Evolutionary conservation across 2,797 vertebrate genomes (phyloP), one percentile per base, ranked within the genome.

Genomic region (Adelosebastes latens): DNA sequence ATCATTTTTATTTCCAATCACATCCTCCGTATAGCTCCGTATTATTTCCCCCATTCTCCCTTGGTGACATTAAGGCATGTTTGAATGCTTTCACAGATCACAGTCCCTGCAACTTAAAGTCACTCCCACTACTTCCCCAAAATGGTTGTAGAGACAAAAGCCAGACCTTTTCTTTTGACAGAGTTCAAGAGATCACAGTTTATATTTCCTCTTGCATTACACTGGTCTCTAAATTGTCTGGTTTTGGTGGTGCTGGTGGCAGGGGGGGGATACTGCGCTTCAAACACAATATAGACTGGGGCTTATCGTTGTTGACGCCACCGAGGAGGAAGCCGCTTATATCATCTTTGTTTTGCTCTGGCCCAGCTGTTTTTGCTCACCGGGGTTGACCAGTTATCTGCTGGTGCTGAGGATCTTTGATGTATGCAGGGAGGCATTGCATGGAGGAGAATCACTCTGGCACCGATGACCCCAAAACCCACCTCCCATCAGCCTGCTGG

Each of bases 321-420:
- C 72, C 25, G 60, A 79, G 78, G 65, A 93, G 90, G 91, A 91
- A 89, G 77, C 76, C 10, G 74, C 90, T 94, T 91, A 85, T 93
- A 95, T 95, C 94, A 93, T 93, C 91, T 90, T 92, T 95, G 92
- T 94, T 94, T 93, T 94, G 88, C 79, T 90, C 62, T 20, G 32
- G 55, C 65, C 84, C 94, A 93, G 93, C 92, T 95, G 94, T 89
- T 94, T 92, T 78, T 72, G 87, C 91, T 94, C 87, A 88, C 59
- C 0, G 1, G 52, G 66, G 78, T 75, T 70, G 79, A 88, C 32
- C 83, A 63, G 85, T 81, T 91, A 93, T 94, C 93, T 92, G 81
- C 88, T 88, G 89, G 90, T 86, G 91, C 69, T 56, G 64, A 76
- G 59, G 72, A 79, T 78, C 91, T 94, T 95, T 93, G 89, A 95